Base-by-base conservation (phyloP, 2,113 vertebrate genomes). In the Ictidomys tridecemlineatus region DNA sequence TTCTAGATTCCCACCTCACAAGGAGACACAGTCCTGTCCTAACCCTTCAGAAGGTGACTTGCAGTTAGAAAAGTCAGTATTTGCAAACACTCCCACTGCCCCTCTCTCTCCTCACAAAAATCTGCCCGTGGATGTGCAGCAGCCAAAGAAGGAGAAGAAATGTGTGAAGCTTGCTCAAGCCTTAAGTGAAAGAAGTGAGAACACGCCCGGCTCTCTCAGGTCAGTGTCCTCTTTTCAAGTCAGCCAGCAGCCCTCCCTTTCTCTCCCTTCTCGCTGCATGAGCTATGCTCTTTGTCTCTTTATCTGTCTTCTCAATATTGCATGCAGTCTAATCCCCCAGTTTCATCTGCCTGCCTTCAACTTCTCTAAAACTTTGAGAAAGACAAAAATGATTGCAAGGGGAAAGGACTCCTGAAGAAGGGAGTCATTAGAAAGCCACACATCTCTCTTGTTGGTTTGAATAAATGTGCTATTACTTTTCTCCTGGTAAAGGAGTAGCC, bases 231-330 rank as follows among this genome's bases (percentile, higher is more conserved):
- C 96, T 93, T 97, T 93, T 86, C 97, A 39, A 94, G 94, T 94
- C 98, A 92, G 22, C 94, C 95, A 92, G 92, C 98, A 95, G 98
- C 97, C 98, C 97, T 97, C 98, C 95, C 79, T 98, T 53, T 98
- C 98, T 98, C 94, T 99, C 79, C 97, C 99, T 94, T 98, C 96
- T 96, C 96, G 95, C 98, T 98, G 98, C 98, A 96, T 99, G 98
- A 98, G 98, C 98, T 99, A 13, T 93, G 98, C 98, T 98, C 17
- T 99, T 56, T 98, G 98, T 65, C 87, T 98, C 97, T 94, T 98
- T 84, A 89, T 99, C 97, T 98, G 20, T 97, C 96, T 99, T 93
- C 98, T 99, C 97, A 98, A 98, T 97, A 77, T 99, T 97, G 98
- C 98, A 97, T 98, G 98, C 97, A 97, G 96, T 96, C 32, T 98